phyloP scores from a whole-genome alignment of 2,888 invertebrate species.

The Hypercompe scribonia region DNA sequence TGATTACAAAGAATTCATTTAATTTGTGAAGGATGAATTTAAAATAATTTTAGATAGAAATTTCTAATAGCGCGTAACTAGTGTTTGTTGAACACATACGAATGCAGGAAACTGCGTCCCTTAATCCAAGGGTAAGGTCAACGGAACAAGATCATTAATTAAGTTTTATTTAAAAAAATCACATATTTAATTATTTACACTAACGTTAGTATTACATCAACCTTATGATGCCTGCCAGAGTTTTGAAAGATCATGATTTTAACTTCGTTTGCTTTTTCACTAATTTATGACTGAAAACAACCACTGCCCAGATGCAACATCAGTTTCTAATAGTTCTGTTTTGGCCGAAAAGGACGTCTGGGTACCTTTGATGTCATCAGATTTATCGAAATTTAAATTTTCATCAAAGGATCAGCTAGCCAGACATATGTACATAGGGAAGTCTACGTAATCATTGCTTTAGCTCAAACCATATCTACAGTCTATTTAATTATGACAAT shows the following conservation, averaged over 20 bases:
- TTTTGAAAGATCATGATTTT: not conserved
- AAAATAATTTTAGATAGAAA: not conserved
- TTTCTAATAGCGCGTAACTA: not conserved
- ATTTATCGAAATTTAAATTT: not conserved
- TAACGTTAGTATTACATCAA: not conserved
- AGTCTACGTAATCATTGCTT: not conserved
- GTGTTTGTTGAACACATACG: not conserved
- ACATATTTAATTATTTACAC: not conserved
- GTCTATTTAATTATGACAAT: not conserved
- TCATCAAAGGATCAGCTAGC: not conserved
- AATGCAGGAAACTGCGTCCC: not conserved
- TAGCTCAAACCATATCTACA: not conserved
- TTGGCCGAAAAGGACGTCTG: not conserved
- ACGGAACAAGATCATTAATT: not conserved
- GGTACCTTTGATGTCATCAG: not conserved
- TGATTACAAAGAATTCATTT: not conserved
- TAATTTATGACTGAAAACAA: not conserved
- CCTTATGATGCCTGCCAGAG: not conserved
- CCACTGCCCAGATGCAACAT: not conserved
- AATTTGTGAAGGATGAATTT: not conserved
- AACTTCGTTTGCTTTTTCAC: not conserved
- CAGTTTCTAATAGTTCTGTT: not conserved
- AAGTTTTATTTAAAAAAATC: not conserved
- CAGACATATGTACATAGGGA: not conserved
- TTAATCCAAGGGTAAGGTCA: constrained; percentile 1